A percentile compares a stretch with the other conserved stretches of the same genome.
Conservation (phyloP, 2,888 invertebrate species). For the Tenthredo scrophulariae region DNA sequence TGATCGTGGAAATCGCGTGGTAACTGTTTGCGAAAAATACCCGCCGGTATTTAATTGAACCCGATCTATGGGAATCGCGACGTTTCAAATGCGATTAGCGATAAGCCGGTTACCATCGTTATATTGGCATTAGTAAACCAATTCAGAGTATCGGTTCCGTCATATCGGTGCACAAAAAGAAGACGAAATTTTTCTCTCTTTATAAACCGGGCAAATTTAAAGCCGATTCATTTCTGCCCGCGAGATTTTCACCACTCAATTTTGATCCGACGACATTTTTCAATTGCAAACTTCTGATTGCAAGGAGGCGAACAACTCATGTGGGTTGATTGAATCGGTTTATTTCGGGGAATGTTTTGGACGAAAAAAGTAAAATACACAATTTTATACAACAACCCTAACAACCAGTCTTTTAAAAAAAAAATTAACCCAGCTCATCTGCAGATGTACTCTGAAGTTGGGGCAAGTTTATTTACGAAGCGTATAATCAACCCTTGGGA, state of each 20-base stretch:
- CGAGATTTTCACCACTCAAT: not conserved
- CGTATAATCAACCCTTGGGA: not conserved
- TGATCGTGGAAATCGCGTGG: no score
- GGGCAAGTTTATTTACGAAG: not conserved
- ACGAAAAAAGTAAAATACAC: no score
- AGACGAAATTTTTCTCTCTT: not conserved
- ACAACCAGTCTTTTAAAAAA: not conserved
- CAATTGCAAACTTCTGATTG: no score
- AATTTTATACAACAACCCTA: not conserved
- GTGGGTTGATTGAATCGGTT: not conserved
- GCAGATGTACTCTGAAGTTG: not conserved
- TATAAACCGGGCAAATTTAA: not conserved
- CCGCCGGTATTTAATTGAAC: not conserved
- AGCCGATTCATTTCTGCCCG: not conserved
- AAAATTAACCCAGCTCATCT: not conserved
- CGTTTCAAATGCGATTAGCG: not conserved
- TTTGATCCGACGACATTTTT: not conserved
- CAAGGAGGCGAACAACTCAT: no score
- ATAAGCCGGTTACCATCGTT: slow-evolving; percentile 35
- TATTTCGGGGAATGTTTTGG: not conserved
- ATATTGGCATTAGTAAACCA: not conserved
- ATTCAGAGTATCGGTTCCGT: not conserved
- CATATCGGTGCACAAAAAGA: no score
- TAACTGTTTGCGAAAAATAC: not conserved
- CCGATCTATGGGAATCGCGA: not conserved